Percentiles rank a stretch among this genome's conserved stretches.
These are phyloP conservation scores for Nemopilema nomurai DNA, from an alignment of 30 jellyfish, hydroid and myxozoan genomes.

Conservation along the genomic window DNA sequence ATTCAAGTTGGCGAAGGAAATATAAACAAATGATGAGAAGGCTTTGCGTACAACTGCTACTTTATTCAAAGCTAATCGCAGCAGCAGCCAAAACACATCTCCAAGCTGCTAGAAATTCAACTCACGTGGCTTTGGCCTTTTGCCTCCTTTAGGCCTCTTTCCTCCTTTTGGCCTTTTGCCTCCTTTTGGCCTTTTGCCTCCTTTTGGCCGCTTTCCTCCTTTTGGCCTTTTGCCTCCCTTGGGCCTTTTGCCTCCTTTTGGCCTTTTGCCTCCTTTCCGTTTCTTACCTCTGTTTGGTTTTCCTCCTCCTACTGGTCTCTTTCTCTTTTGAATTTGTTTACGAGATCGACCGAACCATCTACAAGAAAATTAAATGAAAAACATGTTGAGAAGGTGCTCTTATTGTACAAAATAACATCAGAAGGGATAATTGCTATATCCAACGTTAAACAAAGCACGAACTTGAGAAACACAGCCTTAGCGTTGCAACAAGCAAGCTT, in stretches of 20 bases:
- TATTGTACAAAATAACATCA: too few species aligned
- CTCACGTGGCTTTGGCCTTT: constrained; percentile 3
- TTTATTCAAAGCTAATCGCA: too few species aligned
- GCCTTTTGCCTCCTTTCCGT: constrained; percentile 18
- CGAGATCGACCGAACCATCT: too few species aligned
- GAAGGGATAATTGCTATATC: too few species aligned
- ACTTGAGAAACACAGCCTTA: too few species aligned
- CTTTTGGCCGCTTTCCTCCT: constrained; percentile 18
- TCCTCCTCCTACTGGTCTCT: not conserved
- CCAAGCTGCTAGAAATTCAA: not conserved
- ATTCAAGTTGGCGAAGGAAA: not conserved
- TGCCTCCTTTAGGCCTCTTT: constrained; percentile 40
- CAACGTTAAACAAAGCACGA: too few species aligned
- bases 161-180: constrained; percentile 35
- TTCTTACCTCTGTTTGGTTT: not conserved
- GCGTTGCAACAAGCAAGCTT: too few species aligned
- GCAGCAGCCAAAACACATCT: too few species aligned
- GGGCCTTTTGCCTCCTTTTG: not conserved
- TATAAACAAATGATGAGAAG: not conserved
- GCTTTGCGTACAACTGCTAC: too few species aligned
- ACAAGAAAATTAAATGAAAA: too few species aligned
- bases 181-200: constrained; percentile 24
- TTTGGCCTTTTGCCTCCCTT: constrained; percentile 26
- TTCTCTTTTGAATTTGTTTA: not conserved
- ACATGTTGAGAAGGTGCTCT: too few species aligned